Evolutionary conservation across 2,797 vertebrate genomes (phyloP), one percentile per base, ranked within the genome.

Genomic region (Xenopus petersii): DNA sequence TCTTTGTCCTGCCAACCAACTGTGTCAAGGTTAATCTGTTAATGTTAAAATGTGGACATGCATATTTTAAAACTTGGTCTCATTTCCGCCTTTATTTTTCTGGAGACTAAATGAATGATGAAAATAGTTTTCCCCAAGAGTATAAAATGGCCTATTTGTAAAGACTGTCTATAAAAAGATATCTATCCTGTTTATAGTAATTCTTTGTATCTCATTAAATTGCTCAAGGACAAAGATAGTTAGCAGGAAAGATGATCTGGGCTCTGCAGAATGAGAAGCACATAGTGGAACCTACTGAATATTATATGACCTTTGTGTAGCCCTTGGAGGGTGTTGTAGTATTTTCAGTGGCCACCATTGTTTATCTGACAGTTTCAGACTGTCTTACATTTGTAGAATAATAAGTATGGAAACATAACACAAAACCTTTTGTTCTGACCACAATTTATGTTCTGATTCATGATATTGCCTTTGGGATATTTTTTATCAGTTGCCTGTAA

Each of bases 191-290:
- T 10, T n/a, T 64, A 64, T 24, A 59, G 49, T 21, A 67, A 48
- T 75, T 70, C 36, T 56, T 70, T 75, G 63, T 70, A 64, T 17
- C 56, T 71, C 42, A 66, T 76, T 75, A 59, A 70, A 65, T 36
- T 21, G 68, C 62, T 56, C 56, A 48, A 47, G 68, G 74, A 70
- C 54, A 75, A 65, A 66, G 12, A 21, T 60, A 60, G 51, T 10
- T 63, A 75, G 48, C 67, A 47, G 12, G 51, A 64, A 64, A 70
- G 6, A 54, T 55, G 13, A 36, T 72, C 61, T 12, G 7, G 12
- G 11, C 13, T 63, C 26, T 63, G 30, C 61, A 64, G 17, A 64
- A 15, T 64, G 42, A 24, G 51, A 58, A 12, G 46, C 42, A 67
- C 33, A 42, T 59, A 55, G 55, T 58, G 60, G 10, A 66, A 66